Base-by-base conservation (phyloP, 1,140 invertebrate species). In the Augochlora pura region DNA sequence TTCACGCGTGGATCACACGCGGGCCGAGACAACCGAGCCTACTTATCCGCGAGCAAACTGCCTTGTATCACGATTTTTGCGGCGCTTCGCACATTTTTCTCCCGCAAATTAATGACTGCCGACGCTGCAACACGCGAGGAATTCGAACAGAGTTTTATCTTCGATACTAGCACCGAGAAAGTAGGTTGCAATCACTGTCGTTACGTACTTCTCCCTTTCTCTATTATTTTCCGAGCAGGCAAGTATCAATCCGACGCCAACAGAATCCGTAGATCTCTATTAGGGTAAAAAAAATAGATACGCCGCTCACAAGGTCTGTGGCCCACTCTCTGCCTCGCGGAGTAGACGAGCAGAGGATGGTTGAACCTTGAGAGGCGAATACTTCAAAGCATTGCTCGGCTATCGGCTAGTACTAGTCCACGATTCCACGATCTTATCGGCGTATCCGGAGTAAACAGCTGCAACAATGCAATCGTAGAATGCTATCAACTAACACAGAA, bases 41-140 rank as follows among this genome's bases (percentile, higher is more conserved):
- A 65, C 63, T 65, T 65, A 39, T 38, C 8, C 38, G n/a, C 38
- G 39, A 23, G 38, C 38, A 42, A 52, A 65, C n/a, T 23, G 14
- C 10, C 63, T 23, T 42, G 32, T 39, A 65, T 42, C 63, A 42
- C 63, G 63, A 65, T 65, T 42, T 42, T 65, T 42, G 63, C 38
- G 1, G 63, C 38, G 49, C 21, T 23, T n/a, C 39, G n/a, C 32
- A n/a, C 2, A 38, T 38, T 38, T 10, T 38, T 32, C 27, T 21
- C 32, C 32, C 7, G 18, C 54, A n/a, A 57, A 57, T 57, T 57
- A 57, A 57, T n/a, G 18, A 21, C 54, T 9, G 54, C 54, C 8
- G 18, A 9, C 0, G 21, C n/a, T n/a, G 21, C 18, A 21, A 21
- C 60, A 38, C 27, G 60, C 60, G 18, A 63, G 60, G 25, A 62